Evolutionary conservation across 37 sponge, comb jelly and placozoan genomes (phyloP), one percentile per base, ranked within the genome.

Genomic region (Beroe forskalii): DNA sequence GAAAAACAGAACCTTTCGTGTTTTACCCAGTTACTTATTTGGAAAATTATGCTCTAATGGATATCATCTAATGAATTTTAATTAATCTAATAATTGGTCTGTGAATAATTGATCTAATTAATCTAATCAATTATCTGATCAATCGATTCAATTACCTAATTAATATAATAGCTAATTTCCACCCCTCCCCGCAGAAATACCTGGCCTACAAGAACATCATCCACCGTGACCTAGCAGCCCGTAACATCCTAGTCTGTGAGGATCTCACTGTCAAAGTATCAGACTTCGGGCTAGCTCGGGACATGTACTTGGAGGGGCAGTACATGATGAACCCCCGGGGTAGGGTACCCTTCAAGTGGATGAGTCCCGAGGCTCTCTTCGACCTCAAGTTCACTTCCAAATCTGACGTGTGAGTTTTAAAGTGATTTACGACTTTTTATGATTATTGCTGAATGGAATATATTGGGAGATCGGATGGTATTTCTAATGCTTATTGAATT

Each of bases 271-370:
- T 94, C 17, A 94, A 92, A 42, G 92, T 94, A 41, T 91, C 91
- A 20, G 94, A 94, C 61, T 94, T 94, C 72, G 94, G 94, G 28
- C 89, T 94, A 28, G 89, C 94, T 9, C 61, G 92, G 42, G 94
- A 92, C 39, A 92, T 94, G 67, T 94, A 94, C 43, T 60, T 67
- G 41, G 92, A 91, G 38, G 94, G 91, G 41, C 92, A 94, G 80
- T 94, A 94, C 60, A 40, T 91, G 40, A 91, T 91, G 90, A 67
- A 89, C 90, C 83, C 76, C 41, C 1, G 64, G 24, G 90, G 83
- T 19, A 90, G 76, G 60, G 62, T 94, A 0, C 94, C 94, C 32
- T 90, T 94, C 61, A 94, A 94, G 62, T 94, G 94, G 94, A 94
- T 94, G 94, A 42, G 92, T 28, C 94, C 92, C 1, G 94, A 94